A percentile compares a stretch with the other conserved stretches of the same genome.
phyloP scores from a whole-genome alignment of 1,140 invertebrate genomes.

The Penaeus chinensis region DNA sequence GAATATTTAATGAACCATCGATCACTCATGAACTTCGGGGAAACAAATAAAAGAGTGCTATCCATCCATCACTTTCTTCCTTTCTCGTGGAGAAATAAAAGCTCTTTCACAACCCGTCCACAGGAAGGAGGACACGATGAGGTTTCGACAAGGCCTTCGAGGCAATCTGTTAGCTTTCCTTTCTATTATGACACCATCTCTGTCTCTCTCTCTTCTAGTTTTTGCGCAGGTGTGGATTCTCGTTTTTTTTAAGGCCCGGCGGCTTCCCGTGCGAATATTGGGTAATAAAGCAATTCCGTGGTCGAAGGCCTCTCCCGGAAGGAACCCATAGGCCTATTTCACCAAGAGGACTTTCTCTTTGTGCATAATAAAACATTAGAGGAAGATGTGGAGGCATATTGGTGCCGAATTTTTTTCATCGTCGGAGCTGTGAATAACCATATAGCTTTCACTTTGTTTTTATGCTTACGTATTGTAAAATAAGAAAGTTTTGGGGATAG shows the following conservation, averaged over 20 bases:
- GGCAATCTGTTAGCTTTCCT: too few species aligned
- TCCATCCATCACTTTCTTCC: too few species aligned
- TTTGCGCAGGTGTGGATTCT: conserved; percentile 20
- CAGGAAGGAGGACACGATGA: too few species aligned
- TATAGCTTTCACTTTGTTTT: conserved; percentile 32
- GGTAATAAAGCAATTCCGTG: conserved; percentile 53
- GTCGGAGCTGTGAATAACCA: conserved; percentile 49
- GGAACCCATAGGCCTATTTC: neutral
- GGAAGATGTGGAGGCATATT: conserved; percentile 52
- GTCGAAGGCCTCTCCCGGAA: neutral
- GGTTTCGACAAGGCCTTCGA: too few species aligned
- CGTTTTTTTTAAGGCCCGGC: neutral
- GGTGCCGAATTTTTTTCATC: conserved; percentile 4
- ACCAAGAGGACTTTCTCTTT: conserved; percentile 2
- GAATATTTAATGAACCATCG: too few species aligned
- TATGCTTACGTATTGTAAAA: conserved; percentile 28
- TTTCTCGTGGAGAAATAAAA: too few species aligned
- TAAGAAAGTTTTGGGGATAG: neutral
- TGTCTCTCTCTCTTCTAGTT: neutral
- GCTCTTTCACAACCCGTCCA: too few species aligned
- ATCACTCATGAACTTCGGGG: too few species aligned
- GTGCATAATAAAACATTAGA: conserved; percentile 58
- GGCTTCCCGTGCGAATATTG: conserved; percentile 51
- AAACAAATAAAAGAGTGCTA: too few species aligned
- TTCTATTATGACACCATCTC: neutral